A percentile compares a stretch with the other conserved stretches of the same genome.
Conservation (phyloP, 2,113 vertebrate species). For the Sebastes fasciatus region DNA sequence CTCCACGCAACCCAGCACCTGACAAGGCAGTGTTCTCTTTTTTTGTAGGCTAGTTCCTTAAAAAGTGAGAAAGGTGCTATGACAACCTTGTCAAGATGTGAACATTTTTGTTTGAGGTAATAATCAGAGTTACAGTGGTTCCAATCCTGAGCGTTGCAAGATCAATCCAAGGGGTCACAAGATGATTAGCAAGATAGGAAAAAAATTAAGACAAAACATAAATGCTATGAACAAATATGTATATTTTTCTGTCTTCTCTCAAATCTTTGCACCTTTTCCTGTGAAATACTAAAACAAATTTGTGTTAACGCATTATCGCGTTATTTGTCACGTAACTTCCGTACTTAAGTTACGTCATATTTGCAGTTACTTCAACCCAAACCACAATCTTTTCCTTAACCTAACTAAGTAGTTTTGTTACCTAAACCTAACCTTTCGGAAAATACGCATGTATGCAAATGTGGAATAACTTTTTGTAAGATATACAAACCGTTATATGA, state of each 20-base stretch:
- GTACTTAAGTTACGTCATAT: neutral
- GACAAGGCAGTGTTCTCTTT: neutral
- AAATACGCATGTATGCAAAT: too few species aligned
- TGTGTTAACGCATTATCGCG: too few species aligned
- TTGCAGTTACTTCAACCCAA: neutral
- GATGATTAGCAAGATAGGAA: neutral
- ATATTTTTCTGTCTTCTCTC: neutral
- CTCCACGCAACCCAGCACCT: neutral
- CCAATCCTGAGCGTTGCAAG: too few species aligned
- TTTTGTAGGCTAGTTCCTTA: neutral
- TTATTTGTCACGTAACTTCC: neutral
- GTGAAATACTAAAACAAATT: too few species aligned
- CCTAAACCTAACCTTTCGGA: too few species aligned
- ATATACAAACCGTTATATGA: too few species aligned
- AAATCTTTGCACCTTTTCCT: neutral
- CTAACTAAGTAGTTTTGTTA: too few species aligned
- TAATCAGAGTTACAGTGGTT: neutral
- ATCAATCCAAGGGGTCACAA: neutral
- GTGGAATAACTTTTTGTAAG: too few species aligned
- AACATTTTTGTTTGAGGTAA: too few species aligned
- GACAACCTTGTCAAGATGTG: neutral
- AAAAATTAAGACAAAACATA: neutral
- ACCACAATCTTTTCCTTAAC: neutral
- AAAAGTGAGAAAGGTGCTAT: slow-evolving; percentile 1
- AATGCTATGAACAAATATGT: neutral